These are phyloP conservation scores for Platyrinchus mystaceus DNA, from an alignment of 2,797 vertebrate genomes.

Conservation along the genomic window DNA sequence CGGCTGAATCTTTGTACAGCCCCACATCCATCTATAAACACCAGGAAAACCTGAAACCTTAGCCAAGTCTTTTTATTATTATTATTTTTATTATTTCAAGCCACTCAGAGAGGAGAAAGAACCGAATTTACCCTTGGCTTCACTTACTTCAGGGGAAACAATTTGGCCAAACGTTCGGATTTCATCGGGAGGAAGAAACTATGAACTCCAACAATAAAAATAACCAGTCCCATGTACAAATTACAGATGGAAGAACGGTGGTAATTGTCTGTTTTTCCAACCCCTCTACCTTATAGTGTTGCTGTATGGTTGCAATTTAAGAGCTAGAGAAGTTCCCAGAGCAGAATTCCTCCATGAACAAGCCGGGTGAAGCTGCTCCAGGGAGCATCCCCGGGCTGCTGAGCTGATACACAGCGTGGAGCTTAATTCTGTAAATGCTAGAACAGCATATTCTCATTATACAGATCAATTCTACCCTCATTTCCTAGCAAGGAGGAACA, in stretches of 20 bases:
- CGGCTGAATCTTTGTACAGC: not conserved
- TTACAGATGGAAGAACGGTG: constrained; percentile 32
- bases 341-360: not conserved
- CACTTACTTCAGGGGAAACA: constrained; percentile 16
- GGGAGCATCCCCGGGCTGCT: not conserved
- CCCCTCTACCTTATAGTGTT: not conserved
- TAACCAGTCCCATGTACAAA: constrained; percentile 51
- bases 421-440: constrained; percentile 5
- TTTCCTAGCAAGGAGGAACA: not conserved
- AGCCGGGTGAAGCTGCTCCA: not conserved
- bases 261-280: constrained; percentile 40
- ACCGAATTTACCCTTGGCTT: constrained; percentile 41
- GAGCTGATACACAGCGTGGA: not conserved
- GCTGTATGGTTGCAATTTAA: constrained; percentile 52
- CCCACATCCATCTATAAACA: constrained; percentile 27
- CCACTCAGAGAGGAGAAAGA: constrained; percentile 29
- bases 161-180: constrained; percentile 34
- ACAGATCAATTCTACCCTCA: not conserved
- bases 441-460: not conserved
- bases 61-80: constrained; percentile 11
- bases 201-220: constrained; percentile 50
- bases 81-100: constrained; percentile 54
- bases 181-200: constrained; percentile 46
- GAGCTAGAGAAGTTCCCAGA: constrained; percentile 18
- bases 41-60: not conserved